Base-by-base conservation (phyloP, 2,797 vertebrate genomes). In the Knipowitschia caucasica region DNA sequence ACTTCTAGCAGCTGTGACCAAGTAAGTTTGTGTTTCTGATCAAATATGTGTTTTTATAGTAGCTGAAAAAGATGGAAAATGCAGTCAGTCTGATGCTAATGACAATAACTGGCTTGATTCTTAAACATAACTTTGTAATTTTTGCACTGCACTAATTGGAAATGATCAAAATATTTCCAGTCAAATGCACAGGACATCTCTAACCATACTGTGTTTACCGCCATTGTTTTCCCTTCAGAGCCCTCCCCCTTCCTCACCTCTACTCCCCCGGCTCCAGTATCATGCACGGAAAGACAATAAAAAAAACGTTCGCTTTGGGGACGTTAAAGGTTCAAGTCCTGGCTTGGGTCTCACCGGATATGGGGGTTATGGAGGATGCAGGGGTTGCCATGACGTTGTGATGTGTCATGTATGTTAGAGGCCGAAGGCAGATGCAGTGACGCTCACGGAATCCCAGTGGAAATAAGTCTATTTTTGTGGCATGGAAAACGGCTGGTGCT, bases 401-500 rank as follows among this genome's bases (percentile, higher is more conserved):
- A 26, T 44, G 10, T 50, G 53, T 68, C 50, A 64, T 17, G 43
- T 26, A 17, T 46, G n/a, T 29, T 46, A 10, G 26, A 6, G 10
- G 10, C 42, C 18, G 35, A 3, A 24, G n/a, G n/a, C n/a, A n/a
- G n/a, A n/a, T n/a, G n/a, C n/a, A n/a, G 30, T 47, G 20, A 34
- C 35, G 47, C 23, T 11, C 17, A 33, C 33, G 33, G 34, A 25
- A 52, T 55, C 71, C 59, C 7, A 11, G 64, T 75, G 80, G 71
- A 71, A 52, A 66, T 23, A 25, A 29, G 14, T 59, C 61, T 80
- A 78, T 78, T 80, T 82, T 53, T 66, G 71, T 65, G 46, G 29
- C 34, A 14, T 18, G 53, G 74, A 74, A 78, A 80, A 60, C 14
- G 14, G 5, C 18, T 42, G 58, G 30, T 55, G 33, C 66, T 38